Conservation (phyloP, 2,888 invertebrate species). For the Folsomia candida region DNA sequence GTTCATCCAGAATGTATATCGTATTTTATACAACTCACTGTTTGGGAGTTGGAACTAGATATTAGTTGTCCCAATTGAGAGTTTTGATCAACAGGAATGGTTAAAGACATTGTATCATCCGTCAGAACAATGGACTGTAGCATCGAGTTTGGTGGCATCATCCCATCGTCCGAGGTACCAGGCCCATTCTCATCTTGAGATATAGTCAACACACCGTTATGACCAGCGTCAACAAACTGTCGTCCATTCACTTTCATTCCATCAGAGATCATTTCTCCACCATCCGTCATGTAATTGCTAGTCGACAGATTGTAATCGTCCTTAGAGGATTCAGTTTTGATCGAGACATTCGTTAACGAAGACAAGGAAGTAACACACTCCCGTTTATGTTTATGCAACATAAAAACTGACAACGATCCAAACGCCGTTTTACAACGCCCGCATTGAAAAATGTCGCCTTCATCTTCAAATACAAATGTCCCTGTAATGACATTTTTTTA, state of each 20-base stretch:
- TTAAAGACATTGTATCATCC: slow-evolving; percentile 26
- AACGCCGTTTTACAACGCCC: slow-evolving; percentile 68
- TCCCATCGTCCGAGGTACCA: neutral
- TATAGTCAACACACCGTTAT: neutral
- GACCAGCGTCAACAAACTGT: neutral
- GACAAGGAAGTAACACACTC: neutral
- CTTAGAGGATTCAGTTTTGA: neutral
- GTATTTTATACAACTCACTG: neutral
- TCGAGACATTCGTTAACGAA: neutral
- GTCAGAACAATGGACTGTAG: slow-evolving; percentile 21
- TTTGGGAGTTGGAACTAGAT: slow-evolving; percentile 1
- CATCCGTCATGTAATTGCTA: neutral
- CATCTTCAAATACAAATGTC: slow-evolving; percentile 57
- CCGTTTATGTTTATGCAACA: slow-evolving; percentile 61
- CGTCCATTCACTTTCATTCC: neutral
- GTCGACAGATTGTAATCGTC: neutral
- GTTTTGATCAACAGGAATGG: slow-evolving; percentile 30
- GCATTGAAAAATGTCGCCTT: slow-evolving; percentile 69
- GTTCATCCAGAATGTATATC: neutral
- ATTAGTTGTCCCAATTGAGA: slow-evolving; percentile 23
- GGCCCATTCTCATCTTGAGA: neutral
- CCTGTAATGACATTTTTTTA: too few relatives aligned
- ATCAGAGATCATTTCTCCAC: neutral
- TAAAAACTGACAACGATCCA: slow-evolving; percentile 61
- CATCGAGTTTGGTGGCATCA: neutral